Conservation (phyloP, 64 coral and sea anemone species). For the Montipora cactus region DNA sequence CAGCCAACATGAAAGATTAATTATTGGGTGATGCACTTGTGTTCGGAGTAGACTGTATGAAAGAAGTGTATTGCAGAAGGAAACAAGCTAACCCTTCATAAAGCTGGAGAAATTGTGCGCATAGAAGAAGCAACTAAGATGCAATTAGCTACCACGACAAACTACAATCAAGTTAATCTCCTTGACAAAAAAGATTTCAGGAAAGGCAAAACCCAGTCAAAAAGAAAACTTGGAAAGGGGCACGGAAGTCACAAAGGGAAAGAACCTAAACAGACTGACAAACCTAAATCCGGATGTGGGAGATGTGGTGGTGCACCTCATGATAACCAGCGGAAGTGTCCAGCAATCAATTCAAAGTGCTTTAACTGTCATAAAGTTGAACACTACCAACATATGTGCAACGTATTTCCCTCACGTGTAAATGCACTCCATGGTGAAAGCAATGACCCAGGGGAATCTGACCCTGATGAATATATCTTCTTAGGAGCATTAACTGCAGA, state of each 20-base stretch:
- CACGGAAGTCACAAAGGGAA: neutral
- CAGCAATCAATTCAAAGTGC: constrained; percentile 59
- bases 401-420: too few species aligned
- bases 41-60: neutral
- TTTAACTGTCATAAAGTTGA: constrained; percentile 56
- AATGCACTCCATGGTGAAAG: neutral
- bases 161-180: constrained; percentile 29
- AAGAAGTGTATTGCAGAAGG: constrained; percentile 61
- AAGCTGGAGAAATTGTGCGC: neutral
- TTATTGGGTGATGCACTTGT: neutral
- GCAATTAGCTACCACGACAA: neutral
- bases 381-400: constrained; percentile 13
- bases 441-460: neutral
- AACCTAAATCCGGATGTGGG: constrained; percentile 15
- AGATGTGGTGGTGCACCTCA: constrained; percentile 52
- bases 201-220: constrained; percentile 61
- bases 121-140: too few species aligned
- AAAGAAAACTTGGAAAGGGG: neutral
- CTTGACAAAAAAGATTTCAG: constrained; percentile 17
- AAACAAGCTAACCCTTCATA: constrained; percentile 71
- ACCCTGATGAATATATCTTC: constrained; percentile 42
- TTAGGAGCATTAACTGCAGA: constrained; percentile 46
- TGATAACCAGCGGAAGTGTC: constrained; percentile 21
- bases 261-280: neutral
- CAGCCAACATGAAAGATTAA: neutral